Evolutionary conservation across 1,140 invertebrate species (phyloP).

Genomic region (Heterodera schachtii): DNA sequence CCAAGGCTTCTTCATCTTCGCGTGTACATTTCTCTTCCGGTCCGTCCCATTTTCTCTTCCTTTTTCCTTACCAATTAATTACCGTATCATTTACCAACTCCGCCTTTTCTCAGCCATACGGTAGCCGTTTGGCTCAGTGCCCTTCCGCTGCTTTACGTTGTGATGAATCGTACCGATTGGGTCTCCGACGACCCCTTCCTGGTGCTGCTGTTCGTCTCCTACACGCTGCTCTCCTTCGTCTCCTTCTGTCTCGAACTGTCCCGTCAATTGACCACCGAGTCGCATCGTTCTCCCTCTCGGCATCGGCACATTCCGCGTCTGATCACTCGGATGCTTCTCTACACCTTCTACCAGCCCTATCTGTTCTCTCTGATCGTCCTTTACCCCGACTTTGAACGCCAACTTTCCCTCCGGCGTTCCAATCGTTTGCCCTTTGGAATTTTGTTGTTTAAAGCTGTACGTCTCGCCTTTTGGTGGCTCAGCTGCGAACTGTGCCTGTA

Average conservation of each 20-base stretch:
- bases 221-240: constrained; percentile 59
- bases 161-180: constrained; percentile 56
- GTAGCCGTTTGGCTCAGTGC: constrained; percentile 58
- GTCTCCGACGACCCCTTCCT: constrained; percentile 57
- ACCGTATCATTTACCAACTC: neutral
- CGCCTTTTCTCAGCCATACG: constrained; percentile 40
- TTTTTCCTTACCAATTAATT: neutral
- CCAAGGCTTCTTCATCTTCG: constrained; percentile 59
- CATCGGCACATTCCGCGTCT: constrained; percentile 14
- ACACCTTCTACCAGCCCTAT: constrained; percentile 61
- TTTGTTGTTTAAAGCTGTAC: constrained; percentile 36
- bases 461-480: constrained; percentile 62
- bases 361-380: constrained; percentile 61
- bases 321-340: constrained; percentile 54
- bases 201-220: constrained; percentile 64
- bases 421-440: constrained; percentile 40
- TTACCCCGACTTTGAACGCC: constrained; percentile 62
- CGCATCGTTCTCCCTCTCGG: neutral
- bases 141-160: constrained; percentile 58
- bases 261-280: constrained; percentile 14
- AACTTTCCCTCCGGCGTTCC: constrained; percentile 45
- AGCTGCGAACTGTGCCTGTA: constrained; percentile 55
- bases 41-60: neutral
- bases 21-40: constrained; percentile 44
- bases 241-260: constrained; percentile 60